Evolutionary conservation across 2,797 vertebrate species (phyloP).

Genomic region (Anguilla anguilla): DNA sequence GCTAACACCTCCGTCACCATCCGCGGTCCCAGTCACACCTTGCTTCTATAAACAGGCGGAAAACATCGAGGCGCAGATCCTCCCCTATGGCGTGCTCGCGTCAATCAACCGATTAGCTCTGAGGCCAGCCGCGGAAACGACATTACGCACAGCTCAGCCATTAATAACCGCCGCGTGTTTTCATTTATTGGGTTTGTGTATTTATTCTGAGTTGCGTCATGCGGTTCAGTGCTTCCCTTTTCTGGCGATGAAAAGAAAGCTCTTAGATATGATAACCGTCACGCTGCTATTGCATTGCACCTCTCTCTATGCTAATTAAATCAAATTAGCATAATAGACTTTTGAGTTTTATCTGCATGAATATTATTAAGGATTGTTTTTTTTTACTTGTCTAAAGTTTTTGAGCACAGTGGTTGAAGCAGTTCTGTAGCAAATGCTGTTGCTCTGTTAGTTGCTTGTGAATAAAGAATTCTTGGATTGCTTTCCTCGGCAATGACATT

Average conservation of each 20-base stretch:
- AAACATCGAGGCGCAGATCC: background rate
- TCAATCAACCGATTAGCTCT: slow-evolving; percentile 20
- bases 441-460: background rate
- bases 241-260: background rate
- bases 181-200: slow-evolving; percentile 8
- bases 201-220: slow-evolving; percentile 68
- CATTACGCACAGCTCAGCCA: slow-evolving; percentile 51
- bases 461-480: too few species aligned
- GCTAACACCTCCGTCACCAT: background rate
- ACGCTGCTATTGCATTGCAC: too few species aligned
- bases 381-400: background rate
- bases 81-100: background rate
- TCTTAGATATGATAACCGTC: background rate
- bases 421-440: background rate
- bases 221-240: slow-evolving; percentile 18
- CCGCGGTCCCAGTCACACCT: background rate
- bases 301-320: background rate
- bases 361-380: background rate
- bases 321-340: background rate
- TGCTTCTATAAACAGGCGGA: background rate
- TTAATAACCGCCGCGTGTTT: background rate
- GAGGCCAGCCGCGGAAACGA: slow-evolving; percentile 39
- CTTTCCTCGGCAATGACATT: too few species aligned
- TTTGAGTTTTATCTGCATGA: background rate
- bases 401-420: background rate